Base-by-base conservation (phyloP, 23 tunicate genomes). In the Ciona savignyi region DNA sequence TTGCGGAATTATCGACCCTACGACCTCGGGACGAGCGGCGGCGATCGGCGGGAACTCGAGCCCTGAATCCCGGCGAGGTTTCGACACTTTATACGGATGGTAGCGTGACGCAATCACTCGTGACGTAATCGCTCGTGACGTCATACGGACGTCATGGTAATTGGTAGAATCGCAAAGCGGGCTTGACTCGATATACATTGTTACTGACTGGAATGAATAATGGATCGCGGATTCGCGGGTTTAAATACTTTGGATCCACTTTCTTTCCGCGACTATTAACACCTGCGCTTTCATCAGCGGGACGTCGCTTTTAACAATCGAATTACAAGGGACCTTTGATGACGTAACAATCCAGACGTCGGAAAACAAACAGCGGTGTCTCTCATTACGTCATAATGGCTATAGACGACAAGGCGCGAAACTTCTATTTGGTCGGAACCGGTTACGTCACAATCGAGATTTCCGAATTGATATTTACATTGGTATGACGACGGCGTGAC, bases 281-380 rank as follows among this genome's bases (percentile, higher is more conserved):
- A 42, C 56, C 56, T 42, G n/a, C 56, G 56, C 56, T 42, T 42
- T 42, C 11, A 42, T 42, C 56, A 42, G 56, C 56, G 56, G 56
- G 56, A 42, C 15, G 56, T 42, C 56, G 56, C 56, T 9, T 15
- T 42, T 42, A 42, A 42, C 56, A 42, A 42, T 6, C 56, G 56
- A 42, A 42, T 42, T 42, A 42, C 56, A 15, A 9, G 56, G 11
- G 56, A n/a, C n/a, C 56, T 42, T 42, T 42, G 56, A 42, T 42
- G 56, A 42, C 56, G 56, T 42, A 42, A 42, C 56, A 42, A n/a
- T 42, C 56, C 15, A 42, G 56, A 42, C 56, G 56, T 42, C 56
- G 15, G 11, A 42, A 42, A 6, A 15, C 56, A 42, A 42, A 42
- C 56, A 42, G 56, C 56, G 56, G 56, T 42, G 56, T 42, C 15